Conservation (phyloP, 2,113 vertebrate genomes). For the Lophius piscatorius region DNA sequence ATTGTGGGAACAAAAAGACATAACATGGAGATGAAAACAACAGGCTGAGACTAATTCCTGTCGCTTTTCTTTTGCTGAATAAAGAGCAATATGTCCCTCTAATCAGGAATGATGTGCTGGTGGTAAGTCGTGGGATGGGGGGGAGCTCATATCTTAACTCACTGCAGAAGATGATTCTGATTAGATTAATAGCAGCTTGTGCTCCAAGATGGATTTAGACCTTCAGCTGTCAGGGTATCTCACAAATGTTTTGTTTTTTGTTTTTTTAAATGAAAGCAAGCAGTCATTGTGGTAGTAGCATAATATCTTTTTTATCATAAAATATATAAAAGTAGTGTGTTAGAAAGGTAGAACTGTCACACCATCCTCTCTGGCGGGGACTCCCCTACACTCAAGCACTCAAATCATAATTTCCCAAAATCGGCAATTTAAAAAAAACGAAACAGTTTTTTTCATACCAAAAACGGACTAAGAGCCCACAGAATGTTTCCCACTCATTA, state of each 20-base stretch:
- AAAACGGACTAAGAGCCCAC: no score
- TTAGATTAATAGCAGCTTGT: constrained; percentile 41
- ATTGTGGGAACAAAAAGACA: background rate
- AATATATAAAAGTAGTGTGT: no score
- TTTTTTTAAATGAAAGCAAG: constrained; percentile 25
- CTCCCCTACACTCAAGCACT: no score
- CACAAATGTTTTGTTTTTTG: no score
- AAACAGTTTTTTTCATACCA: no score
- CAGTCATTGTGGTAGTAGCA: no score
- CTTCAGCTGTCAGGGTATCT: constrained; percentile 27
- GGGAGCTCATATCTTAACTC: constrained; percentile 5
- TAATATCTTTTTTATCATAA: no score
- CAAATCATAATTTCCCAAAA: no score
- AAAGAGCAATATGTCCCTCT: constrained; percentile 38
- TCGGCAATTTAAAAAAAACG: no score
- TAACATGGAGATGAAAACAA: constrained; percentile 46
- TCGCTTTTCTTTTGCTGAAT: constrained; percentile 42
- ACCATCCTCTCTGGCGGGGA: no score
- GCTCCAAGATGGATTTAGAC: constrained; percentile 21
- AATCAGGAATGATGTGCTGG: constrained; percentile 47
- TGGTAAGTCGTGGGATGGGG: constrained; percentile 12
- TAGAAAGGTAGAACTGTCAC: no score
- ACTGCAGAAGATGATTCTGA: constrained; percentile 34
- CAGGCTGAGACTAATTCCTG: constrained; percentile 52
- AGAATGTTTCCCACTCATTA: no score